These are phyloP conservation scores for Perca fluviatilis DNA, from an alignment of 2,113 vertebrate species.

Conservation along the genomic window DNA sequence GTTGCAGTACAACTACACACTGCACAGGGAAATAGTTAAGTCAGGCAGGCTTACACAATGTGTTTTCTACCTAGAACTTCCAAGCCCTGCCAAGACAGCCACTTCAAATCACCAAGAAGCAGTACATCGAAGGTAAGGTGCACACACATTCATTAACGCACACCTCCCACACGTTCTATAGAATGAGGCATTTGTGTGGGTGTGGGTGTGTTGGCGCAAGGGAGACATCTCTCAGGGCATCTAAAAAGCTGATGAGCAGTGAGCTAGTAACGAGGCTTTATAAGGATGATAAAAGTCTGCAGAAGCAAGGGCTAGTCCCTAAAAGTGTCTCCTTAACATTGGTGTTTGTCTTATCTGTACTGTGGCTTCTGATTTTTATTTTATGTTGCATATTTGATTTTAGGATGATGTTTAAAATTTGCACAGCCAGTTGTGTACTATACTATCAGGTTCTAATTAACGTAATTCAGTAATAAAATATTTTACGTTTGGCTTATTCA, in stretches of 20 bases:
- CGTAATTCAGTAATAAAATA: neutral
- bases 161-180: constrained; percentile 37
- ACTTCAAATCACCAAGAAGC: constrained; percentile 78
- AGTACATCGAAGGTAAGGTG: constrained; percentile 71
- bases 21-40: neutral
- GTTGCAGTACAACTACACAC: neutral
- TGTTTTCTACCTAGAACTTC: constrained; percentile 78
- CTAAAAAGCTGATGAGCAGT: constrained; percentile 42
- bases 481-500: neutral
- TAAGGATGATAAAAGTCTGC: constrained; percentile 46
- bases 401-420: neutral
- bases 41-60: constrained; percentile 16
- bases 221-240: constrained; percentile 27
- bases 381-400: neutral
- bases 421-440: neutral
- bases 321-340: neutral
- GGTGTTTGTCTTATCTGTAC: neutral
- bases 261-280: constrained; percentile 46
- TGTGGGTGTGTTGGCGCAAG: neutral
- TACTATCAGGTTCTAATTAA: neutral
- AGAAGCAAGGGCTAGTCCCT: constrained; percentile 20
- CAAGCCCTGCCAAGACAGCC: constrained; percentile 83
- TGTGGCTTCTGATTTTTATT: neutral
- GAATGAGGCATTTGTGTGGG: constrained; percentile 44
- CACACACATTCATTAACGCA: constrained; percentile 10